Base-by-base conservation (phyloP, 2,888 invertebrate species). In the Eupithecia abbreviata region DNA sequence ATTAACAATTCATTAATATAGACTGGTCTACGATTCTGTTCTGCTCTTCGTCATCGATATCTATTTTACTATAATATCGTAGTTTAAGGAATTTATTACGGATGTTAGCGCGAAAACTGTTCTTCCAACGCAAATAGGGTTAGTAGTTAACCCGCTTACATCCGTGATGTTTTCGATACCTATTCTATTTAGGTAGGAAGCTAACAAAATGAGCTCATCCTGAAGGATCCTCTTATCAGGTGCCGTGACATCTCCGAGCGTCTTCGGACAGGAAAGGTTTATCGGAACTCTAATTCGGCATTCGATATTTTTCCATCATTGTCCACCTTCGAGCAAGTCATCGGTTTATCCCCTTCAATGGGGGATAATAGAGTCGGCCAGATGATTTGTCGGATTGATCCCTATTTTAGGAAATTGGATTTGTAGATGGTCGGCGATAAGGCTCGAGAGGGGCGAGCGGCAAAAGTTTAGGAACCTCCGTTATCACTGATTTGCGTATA, bases 371-470 rank as follows among this genome's bases (percentile, higher is more conserved):
- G 81, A 82, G 82, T 82, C 82, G 79, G 80, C 82, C 92, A 92
- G 92, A 95, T 95, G 95, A 95, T 95, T 95, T 95, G 95, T 95
- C 93, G 93, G 92, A 95, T 95, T 93, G 92, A 93, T 93, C 92
- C 93, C 95, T 95, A 95, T 94, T 95, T 95, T 93, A 91, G 95
- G 95, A 95, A 95, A 95, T 95, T 95, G 95, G 95, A 95, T 95
- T 94, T 95, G 95, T 94, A 94, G 95, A 95, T 95, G 92, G 92
- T 85, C 89, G 87, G 87, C 91, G 95, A 95, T 92, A 93, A 90
- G 86, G 85, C 87, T 84, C 86, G 85, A 62, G 74, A 58, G 72
- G 78, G 84, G 86, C 84, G 79, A 90, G 88, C 90, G 91, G 89
- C 90, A 90, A 91, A 92, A 92, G 90, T 91, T 92, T 90, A 87